phyloP scores from a whole-genome alignment of 1,140 invertebrate species.

The Macrocentrus cingulum region DNA sequence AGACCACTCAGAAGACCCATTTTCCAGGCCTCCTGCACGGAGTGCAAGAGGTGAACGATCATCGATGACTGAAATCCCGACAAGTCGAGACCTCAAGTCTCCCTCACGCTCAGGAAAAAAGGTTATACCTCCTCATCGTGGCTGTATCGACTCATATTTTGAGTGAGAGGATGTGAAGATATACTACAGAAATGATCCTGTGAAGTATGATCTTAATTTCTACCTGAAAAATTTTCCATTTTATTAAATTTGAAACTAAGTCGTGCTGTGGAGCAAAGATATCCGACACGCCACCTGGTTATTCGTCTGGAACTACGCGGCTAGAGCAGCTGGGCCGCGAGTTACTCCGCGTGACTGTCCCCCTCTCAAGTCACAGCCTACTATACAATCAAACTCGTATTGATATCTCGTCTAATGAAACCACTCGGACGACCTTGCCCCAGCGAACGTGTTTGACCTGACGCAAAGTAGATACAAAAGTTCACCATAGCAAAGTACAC shows the following conservation, averaged over 20 bases:
- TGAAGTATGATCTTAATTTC: constrained; percentile 59
- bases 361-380: too few species aligned
- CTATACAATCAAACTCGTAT: too few species aligned
- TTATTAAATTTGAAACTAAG: background rate
- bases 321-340: too few species aligned
- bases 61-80: constrained; percentile 49
- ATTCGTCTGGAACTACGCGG: too few species aligned
- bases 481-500: too few species aligned
- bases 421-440: too few species aligned
- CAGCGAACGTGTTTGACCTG: too few species aligned
- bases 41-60: constrained; percentile 54
- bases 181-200: constrained; percentile 63
- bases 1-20: constrained; percentile 57
- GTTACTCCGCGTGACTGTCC: too few species aligned
- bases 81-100: constrained; percentile 31
- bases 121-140: constrained; percentile 57
- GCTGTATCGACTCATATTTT: constrained; percentile 50
- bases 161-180: constrained; percentile 50
- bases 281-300: constrained; percentile 23
- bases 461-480: too few species aligned
- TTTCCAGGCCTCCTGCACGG: constrained; percentile 41
- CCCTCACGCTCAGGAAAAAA: constrained; percentile 59
- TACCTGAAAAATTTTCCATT: background rate
- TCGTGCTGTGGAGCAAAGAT: background rate
- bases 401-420: too few species aligned